Evolutionary conservation across 53 echinoderm and acorn worm genomes (phyloP), one percentile per base, ranked within the genome.

Genomic region (Apostichopus leukothele): DNA sequence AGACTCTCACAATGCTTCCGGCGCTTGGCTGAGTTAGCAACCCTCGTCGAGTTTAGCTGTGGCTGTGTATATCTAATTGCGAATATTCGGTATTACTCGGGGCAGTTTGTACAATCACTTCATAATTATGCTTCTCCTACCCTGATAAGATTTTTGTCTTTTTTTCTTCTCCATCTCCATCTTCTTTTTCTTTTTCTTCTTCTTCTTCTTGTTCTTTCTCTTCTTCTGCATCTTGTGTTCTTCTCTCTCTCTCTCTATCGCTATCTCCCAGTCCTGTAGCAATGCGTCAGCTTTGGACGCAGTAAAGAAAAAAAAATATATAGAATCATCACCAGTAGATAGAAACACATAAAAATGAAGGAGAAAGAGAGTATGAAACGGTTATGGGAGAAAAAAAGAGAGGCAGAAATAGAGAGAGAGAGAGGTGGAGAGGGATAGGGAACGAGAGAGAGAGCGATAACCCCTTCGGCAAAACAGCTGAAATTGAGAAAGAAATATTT

Each of bases 81-180:
- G 60, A 85, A 85, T 85, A 85, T 85, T 85, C 85, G 23, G 63
- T 85, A 60, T 85, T 85, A 50, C 85, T 85, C 16, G 63, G 85
- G 85, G 85, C 85, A 85, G 67, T 85, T 85, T 85, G 85, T 85
- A 85, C 85, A 85, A 85, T 85, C 85, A 85, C 85, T 85, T 85
- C 85, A 85, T 85, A 85, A 85, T 85, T 85, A 85, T 85, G 85
- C 85, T 85, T 85, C 85, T 85, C 66, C 63, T 85, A 81, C 55
- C 81, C 81, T 59, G 81, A 85, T 85, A 85, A 85, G 85, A 67
- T 85, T 85, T 85, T 85, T 25, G 81, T 81, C 81, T 57, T 81
- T 57, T 7, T 81, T 54, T 81, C n/a, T 81, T 81, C 55, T 81
- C 51, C 51, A 11, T 61, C 13, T 61, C 12, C 12, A 9, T 61